Conservation (phyloP, 1,140 invertebrate species). For the Drosophila quadrilineata region DNA sequence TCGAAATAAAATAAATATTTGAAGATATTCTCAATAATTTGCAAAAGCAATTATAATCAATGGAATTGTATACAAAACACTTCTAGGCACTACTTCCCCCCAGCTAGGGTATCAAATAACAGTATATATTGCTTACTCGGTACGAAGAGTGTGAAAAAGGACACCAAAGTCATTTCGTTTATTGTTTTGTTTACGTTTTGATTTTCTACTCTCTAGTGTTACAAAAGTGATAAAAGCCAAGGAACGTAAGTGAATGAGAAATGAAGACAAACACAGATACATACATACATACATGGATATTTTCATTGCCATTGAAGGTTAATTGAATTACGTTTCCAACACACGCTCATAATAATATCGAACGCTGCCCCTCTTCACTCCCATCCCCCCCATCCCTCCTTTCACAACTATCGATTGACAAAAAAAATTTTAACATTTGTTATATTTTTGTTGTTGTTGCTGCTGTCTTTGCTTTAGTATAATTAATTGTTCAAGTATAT, state of each 20-base stretch:
- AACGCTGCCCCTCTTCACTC: constrained; percentile 7
- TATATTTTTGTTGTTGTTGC: background rate
- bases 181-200: constrained; percentile 58
- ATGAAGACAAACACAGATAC: background rate
- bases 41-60: too few species aligned
- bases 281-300: constrained; percentile 8
- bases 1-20: too few species aligned
- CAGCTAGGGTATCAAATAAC: constrained; percentile 7
- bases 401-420: constrained; percentile 55
- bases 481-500: constrained; percentile 22
- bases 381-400: too few species aligned
- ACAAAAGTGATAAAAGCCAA: too few species aligned
- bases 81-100: too few species aligned
- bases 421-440: constrained; percentile 11
- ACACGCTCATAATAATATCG: constrained; percentile 33
- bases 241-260: too few species aligned
- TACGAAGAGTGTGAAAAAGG: constrained; percentile 4
- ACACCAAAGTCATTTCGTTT: constrained; percentile 9
- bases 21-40: too few species aligned
- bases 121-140: background rate
- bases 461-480: background rate
- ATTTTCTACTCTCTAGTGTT: constrained; percentile 24
- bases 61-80: too few species aligned
- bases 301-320: constrained; percentile 58
- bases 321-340: constrained; percentile 64